Base-by-base conservation (phyloP, 2,797 vertebrate species). In the Amblyopsis hoosieri region DNA sequence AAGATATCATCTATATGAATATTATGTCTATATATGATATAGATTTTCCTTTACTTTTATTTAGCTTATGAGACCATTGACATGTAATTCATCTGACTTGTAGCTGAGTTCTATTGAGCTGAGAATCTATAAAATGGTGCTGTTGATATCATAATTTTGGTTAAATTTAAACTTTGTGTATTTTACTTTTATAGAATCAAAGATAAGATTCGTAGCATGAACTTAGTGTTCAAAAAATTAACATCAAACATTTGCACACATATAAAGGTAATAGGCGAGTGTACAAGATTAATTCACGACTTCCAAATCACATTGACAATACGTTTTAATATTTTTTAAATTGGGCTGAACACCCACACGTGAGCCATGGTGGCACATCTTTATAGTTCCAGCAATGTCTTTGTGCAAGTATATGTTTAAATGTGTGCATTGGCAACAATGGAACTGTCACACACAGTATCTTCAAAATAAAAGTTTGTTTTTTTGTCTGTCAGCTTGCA, bases 401-500 rank as follows among this genome's bases (percentile, higher is more conserved):
- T 92, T 92, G 89, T 92, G 89, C 89, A 87, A 91, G 89, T 90
- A 88, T 90, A 88, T 92, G 92, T 93, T 92, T 91, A 85, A 90
- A 86, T 93, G 91, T 93, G 89, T 92, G 89, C 90, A 92, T 89
- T 81, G 90, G 89, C 89, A 89, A 91, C 88, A 89, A 90, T 87
- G 88, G 89, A 91, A 91, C 89, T 93, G 90, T 92, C 89, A 89
- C 87, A 90, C 84, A 88, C 88, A 90, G 85, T 91, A 91, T 90
- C 83, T 90, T 91, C 86, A 90, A 92, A 92, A 91, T 90, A 93
- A 91, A 89, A 91, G 79, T 72, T 79, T 13, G 57, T 81, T 90
- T 90, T 84, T 89, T 85, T 89, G 91, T 92, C 90, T 89, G 90
- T 92, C 91, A 92, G 90, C 92, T 92, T 92, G 92, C 91, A 92